Conservation (phyloP, 2,797 vertebrate genomes). For the Centropyge bicolor region DNA sequence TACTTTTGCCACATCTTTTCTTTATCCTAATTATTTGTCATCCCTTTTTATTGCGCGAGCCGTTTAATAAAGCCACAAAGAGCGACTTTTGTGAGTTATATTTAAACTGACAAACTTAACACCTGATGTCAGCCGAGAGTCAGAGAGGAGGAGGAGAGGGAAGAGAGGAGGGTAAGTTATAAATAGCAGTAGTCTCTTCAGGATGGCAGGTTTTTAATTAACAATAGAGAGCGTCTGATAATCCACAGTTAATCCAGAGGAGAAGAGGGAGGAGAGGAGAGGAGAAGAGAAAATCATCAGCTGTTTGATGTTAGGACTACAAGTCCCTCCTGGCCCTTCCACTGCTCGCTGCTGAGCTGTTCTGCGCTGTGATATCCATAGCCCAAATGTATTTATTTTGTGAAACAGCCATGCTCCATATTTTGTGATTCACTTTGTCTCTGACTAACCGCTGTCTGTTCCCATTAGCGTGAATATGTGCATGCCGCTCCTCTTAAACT, state of each 20-base stretch:
- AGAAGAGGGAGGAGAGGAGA: constrained; percentile 79
- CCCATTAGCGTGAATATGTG: constrained; percentile 82
- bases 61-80: constrained; percentile 36
- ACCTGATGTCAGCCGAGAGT: constrained; percentile 78
- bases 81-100: constrained; percentile 48
- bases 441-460: constrained; percentile 85
- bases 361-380: constrained; percentile 74
- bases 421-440: constrained; percentile 87
- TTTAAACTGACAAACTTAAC: constrained; percentile 72
- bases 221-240: constrained; percentile 83
- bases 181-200: constrained; percentile 81
- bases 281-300: constrained; percentile 77
- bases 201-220: constrained; percentile 85
- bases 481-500: constrained; percentile 69
- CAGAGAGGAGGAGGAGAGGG: constrained; percentile 58
- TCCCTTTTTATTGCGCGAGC: constrained; percentile 12
- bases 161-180: constrained; percentile 73
- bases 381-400: constrained; percentile 83
- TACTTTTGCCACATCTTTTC: constrained; percentile 4
- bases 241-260: constrained; percentile 84
- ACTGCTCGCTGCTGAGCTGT: constrained; percentile 64
- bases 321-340: constrained; percentile 77
- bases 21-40: constrained; percentile 4
- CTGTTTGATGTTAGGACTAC: constrained; percentile 83
- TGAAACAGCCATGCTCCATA: constrained; percentile 79